Evolutionary conservation across 2,888 invertebrate species (phyloP).

Genomic region (Ephialtes manifestator): DNA sequence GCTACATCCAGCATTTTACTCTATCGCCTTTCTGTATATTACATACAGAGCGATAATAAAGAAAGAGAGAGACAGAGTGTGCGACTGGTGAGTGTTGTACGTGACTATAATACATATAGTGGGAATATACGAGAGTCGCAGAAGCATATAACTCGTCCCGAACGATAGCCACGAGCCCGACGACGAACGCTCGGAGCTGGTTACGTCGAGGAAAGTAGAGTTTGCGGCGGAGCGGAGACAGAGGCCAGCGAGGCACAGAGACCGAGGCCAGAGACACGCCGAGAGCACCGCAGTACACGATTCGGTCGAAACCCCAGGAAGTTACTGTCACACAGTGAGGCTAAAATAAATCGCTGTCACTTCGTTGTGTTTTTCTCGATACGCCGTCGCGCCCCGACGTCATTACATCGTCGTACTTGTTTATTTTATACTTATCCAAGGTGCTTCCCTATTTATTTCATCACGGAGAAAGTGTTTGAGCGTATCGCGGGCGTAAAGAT

Average conservation of each 20-base stretch:
- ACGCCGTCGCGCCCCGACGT: no score
- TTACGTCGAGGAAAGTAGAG: background rate
- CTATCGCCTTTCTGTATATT: background rate
- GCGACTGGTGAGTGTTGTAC: slow-evolving; percentile 12
- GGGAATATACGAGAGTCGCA: background rate
- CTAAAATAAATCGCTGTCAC: slow-evolving; percentile 63
- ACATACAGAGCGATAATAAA: background rate
- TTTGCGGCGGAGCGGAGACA: background rate
- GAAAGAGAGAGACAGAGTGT: background rate
- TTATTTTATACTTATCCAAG: background rate
- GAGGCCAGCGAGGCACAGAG: background rate
- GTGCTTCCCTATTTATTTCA: slow-evolving; percentile 26
- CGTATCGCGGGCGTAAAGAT: slow-evolving; percentile 87
- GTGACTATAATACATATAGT: slow-evolving; percentile 29
- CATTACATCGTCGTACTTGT: background rate
- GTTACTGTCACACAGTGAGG: slow-evolving; percentile 11
- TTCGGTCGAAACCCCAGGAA: background rate
- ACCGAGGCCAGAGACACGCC: background rate
- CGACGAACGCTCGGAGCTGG: background rate
- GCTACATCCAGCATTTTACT: background rate
- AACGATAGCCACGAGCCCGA: slow-evolving; percentile 51
- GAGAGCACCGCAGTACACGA: background rate
- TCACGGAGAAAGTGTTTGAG: slow-evolving; percentile 57
- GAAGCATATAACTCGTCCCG: slow-evolving; percentile 3
- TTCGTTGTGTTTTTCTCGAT: background rate